Conservation (phyloP, 92 coral and sea anemone genomes). For the Chrysogorgia sp. region DNA sequence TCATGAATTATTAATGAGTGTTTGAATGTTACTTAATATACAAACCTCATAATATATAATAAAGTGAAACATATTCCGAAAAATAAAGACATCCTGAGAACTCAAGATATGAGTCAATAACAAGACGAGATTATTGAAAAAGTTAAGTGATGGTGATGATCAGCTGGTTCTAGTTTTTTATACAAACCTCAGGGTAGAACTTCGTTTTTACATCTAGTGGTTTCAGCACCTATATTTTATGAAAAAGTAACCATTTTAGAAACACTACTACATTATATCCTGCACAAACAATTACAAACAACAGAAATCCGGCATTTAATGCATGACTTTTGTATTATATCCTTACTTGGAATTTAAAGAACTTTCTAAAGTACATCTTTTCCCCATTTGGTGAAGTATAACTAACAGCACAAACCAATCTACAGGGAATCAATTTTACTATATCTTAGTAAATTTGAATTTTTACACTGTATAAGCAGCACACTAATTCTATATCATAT, state of each 20-base stretch:
- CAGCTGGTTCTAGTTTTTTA: too few relatives aligned
- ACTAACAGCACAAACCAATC: slow-evolving; percentile 98
- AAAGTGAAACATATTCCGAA: too few relatives aligned
- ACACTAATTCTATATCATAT: neutral
- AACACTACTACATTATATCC: too few relatives aligned
- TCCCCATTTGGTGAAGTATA: slow-evolving; percentile 84
- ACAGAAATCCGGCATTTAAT: too few relatives aligned
- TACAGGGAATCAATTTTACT: slow-evolving; percentile 39
- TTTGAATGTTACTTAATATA: too few relatives aligned
- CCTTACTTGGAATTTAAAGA: slow-evolving; percentile 95
- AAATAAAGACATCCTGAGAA: too few relatives aligned
- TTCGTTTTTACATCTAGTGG: slow-evolving; percentile 98
- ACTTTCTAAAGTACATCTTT: slow-evolving; percentile 95
- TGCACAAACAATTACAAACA: too few relatives aligned
- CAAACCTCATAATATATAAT: too few relatives aligned
- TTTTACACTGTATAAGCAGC: neutral
- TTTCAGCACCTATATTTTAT: slow-evolving; percentile 73
- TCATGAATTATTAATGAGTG: too few relatives aligned
- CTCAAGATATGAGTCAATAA: too few relatives aligned
- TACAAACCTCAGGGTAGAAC: slow-evolving; percentile 87
- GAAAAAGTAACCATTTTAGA: neutral
- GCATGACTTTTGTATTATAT: slow-evolving; percentile 1
- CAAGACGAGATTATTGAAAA: too few relatives aligned
- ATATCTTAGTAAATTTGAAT: neutral
- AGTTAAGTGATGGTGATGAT: too few relatives aligned